Percentiles rank a stretch among this genome's conserved stretches.
Conservation (phyloP, 2,797 vertebrate genomes). For the Epinephelus coioides region DNA sequence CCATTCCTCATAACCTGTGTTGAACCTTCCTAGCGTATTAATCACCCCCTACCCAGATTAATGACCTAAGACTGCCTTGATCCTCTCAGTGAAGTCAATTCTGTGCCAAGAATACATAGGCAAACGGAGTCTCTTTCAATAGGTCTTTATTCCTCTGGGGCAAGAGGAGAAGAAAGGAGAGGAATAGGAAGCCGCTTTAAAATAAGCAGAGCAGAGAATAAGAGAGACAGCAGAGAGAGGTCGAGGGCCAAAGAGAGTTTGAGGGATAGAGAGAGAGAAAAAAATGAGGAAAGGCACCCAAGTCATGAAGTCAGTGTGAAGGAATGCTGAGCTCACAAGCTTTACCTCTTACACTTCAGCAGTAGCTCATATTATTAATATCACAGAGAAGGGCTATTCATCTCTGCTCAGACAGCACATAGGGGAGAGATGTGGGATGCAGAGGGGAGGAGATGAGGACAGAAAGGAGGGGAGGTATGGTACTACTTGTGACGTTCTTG, state of each 20-base stretch:
- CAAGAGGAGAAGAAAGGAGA: conserved; percentile 25
- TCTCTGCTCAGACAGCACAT: conserved; percentile 80
- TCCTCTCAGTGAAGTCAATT: conserved; percentile 76
- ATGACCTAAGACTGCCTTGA: conserved; percentile 82
- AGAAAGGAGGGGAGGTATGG: conserved; percentile 44
- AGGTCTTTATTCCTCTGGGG: conserved; percentile 71
- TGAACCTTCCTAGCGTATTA: conserved; percentile 74
- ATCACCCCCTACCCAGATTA: conserved; percentile 77
- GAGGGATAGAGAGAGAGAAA: conserved; percentile 48
- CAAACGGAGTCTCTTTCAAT: conserved; percentile 74
- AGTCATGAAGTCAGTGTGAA: conserved; percentile 83
- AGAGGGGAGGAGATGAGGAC: conserved; percentile 44
- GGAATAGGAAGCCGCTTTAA: conserved; percentile 49
- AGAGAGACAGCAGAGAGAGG: conserved; percentile 45
- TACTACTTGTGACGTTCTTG: conserved; percentile 64
- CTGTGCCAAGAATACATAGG: conserved; percentile 70
- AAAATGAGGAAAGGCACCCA: conserved; percentile 59
- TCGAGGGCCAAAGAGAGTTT: conserved; percentile 53
- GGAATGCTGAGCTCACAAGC: conserved; percentile 87
- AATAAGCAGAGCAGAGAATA: conserved; percentile 48
- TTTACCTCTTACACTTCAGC: conserved; percentile 80
- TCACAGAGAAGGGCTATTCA: conserved; percentile 80
- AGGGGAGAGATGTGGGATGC: conserved; percentile 63
- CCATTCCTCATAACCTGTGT: conserved; percentile 61
- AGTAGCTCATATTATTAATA: conserved; percentile 86